A percentile compares a stretch with the other conserved stretches of the same genome.
These are phyloP conservation scores for Cotesia vestalis DNA, from an alignment of 1,140 invertebrate species.

Conservation along the genomic window DNA sequence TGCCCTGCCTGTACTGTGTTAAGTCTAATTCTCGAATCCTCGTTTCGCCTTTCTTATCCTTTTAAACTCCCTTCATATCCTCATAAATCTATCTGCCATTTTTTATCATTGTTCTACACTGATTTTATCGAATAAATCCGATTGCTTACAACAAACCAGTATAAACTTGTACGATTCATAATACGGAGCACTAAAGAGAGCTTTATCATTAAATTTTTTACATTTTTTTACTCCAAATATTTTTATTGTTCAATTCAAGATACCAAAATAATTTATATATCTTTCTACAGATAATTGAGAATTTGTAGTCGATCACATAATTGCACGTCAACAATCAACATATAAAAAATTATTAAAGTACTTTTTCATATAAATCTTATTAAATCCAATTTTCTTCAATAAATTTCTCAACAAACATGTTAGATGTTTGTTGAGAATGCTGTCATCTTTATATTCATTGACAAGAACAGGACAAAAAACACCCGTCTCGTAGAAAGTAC, in stretches of 20 bases:
- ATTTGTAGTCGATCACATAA: too few species aligned
- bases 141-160: background rate
- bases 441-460: background rate
- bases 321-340: too few species aligned
- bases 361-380: background rate
- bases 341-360: background rate
- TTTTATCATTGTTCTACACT: too few species aligned
- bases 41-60: conserved; percentile 8
- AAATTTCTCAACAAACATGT: background rate
- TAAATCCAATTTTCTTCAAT: background rate
- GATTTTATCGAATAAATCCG: too few species aligned
- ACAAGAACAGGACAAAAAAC: background rate
- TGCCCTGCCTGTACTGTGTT: background rate
- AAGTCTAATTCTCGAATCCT: conserved; percentile 5
- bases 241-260: too few species aligned
- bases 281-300: too few species aligned
- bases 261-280: too few species aligned
- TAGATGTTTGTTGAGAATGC: background rate
- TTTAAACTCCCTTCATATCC: background rate
- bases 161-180: too few species aligned
- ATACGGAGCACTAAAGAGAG: too few species aligned
- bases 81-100: too few species aligned
- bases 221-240: too few species aligned
- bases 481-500: background rate
- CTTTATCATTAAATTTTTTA: too few species aligned